phyloP scores from a whole-genome alignment of 2,797 vertebrate species.

The Nannoperca australis region DNA sequence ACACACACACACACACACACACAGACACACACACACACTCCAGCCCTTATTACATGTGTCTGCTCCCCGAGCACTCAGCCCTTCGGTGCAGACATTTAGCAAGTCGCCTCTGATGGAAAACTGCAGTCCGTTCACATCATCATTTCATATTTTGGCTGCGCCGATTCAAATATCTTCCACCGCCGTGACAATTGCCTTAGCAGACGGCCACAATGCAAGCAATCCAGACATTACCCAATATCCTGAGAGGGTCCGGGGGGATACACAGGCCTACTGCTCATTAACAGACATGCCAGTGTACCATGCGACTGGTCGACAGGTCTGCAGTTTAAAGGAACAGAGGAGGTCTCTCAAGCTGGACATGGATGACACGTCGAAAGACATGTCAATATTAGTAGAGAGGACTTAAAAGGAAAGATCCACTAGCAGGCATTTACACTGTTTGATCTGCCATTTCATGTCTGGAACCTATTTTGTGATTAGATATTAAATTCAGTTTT shows the following conservation, averaged over 20 bases:
- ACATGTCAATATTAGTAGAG: slow-evolving; percentile 35
- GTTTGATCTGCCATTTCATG: not conserved
- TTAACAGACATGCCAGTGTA: slow-evolving; percentile 50
- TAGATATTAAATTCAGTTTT: slow-evolving; percentile 13
- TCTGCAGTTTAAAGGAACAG: slow-evolving; percentile 38
- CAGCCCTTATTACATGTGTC: slow-evolving; percentile 61
- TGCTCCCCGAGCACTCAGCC: slow-evolving; percentile 52
- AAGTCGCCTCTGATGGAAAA: slow-evolving; percentile 71
- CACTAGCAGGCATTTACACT: not conserved
- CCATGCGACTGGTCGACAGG: slow-evolving; percentile 18
- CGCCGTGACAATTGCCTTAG: slow-evolving; percentile 69
- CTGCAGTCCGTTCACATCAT: slow-evolving; percentile 51
- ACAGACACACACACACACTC: slow-evolving; percentile 23
- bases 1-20: slow-evolving; percentile 15
- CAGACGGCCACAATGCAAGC: slow-evolving; percentile 70
- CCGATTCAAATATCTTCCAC: slow-evolving; percentile 57
- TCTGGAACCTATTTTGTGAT: slow-evolving; percentile 15
- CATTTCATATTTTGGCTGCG: slow-evolving; percentile 61
- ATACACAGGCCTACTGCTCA: slow-evolving; percentile 25
- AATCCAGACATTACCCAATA: slow-evolving; percentile 84
- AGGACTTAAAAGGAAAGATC: not conserved
- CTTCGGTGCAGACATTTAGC: slow-evolving; percentile 50
- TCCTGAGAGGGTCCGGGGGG: slow-evolving; percentile 58
- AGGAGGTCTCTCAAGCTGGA: slow-evolving; percentile 39
- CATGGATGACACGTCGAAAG: slow-evolving; percentile 39